Conservation (phyloP, 2,797 vertebrate species). For the Channallabes apus region DNA sequence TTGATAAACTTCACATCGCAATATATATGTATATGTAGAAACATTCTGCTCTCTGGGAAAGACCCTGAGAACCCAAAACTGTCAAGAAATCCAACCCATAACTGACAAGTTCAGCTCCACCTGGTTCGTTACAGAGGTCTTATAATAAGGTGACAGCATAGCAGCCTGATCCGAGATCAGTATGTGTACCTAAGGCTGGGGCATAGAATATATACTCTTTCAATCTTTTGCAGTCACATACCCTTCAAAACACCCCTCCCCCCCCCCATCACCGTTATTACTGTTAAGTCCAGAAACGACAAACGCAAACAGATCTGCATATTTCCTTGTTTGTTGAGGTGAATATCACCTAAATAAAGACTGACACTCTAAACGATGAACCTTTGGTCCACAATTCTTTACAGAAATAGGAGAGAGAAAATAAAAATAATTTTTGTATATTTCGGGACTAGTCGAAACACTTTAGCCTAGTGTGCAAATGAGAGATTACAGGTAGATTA, state of each 20-base stretch:
- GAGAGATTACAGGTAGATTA: conserved; percentile 75
- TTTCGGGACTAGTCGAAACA: conserved; percentile 78
- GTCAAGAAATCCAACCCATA: conserved; percentile 9
- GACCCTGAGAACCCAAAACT: conserved; percentile 18
- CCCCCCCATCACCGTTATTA: conserved; percentile 29
- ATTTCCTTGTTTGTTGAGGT: conserved; percentile 61
- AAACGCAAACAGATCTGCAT: conserved; percentile 56
- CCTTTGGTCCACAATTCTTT: conserved; percentile 79
- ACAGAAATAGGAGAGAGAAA: conserved; percentile 69
- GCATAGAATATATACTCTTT: conserved; percentile 28
- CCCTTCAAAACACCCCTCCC: conserved; percentile 31
- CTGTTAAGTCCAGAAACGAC: conserved; percentile 43
- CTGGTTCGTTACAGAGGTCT: conserved; percentile 28
- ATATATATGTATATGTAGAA: conserved; percentile 15
- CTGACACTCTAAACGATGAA: conserved; percentile 60
- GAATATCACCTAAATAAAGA: conserved; percentile 66
- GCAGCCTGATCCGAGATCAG: conserved; percentile 58
- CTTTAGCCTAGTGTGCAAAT: conserved; percentile 81
- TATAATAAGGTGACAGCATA: conserved; percentile 50
- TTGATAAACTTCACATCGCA: conserved; percentile 34
- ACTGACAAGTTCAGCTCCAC: conserved; percentile 31
- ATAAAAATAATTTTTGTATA: conserved; percentile 77
- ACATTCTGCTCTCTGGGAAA: conserved; percentile 26
- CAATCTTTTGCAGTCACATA: conserved; percentile 34
- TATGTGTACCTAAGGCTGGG: conserved; percentile 54